Evolutionary conservation across 2,888 invertebrate genomes (phyloP), one percentile per base, ranked within the genome.

Genomic region (Lasioglossum oenotherae): DNA sequence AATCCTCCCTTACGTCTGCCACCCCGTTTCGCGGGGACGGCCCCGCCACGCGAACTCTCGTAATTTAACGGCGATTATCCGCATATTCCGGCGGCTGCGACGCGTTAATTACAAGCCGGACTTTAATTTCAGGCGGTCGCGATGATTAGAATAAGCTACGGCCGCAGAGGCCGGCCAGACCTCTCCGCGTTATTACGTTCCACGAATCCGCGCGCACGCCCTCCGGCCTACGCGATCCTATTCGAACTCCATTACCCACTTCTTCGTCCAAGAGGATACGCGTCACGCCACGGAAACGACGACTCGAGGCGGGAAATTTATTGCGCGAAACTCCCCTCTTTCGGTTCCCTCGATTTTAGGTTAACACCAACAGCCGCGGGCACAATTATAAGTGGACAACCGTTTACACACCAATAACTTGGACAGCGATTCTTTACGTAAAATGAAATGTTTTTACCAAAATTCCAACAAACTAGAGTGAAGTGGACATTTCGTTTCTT

Each of bases 1-100:
- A 41, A 23, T 67, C 44, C 67, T 27, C 49, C 46, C 53, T 49
- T 71, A 67, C 67, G 73, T 64, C 46, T 67, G 23, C 46, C 4
- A 69, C 64, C 19, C 46, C 14, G 35, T 16, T 82, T 14, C 60
- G 49, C 38, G 10, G 38, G 57, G 64, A 1, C 31, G 16, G 16
- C 2, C 69, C 27, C 67, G 64, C 60, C 57, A 74, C 84, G 81
- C 86, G 82, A 84, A 86, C 72, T 86, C 77, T 76, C 81, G 90
- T 91, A 90, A 92, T 92, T 92, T 90, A 86, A 89, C 83, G 82
- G 87, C 89, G 88, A 92, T 92, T 89, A 90, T 92, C 89, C 87
- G 80, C 83, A 75, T 80, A 85, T 79, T 71, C 74, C 81, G 74
- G 49, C 73, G 83, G 71, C 87, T 31, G 83, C 84, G 87, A 78